phyloP scores from a whole-genome alignment of 2,113 vertebrate species.

The Hypanus sabinus region DNA sequence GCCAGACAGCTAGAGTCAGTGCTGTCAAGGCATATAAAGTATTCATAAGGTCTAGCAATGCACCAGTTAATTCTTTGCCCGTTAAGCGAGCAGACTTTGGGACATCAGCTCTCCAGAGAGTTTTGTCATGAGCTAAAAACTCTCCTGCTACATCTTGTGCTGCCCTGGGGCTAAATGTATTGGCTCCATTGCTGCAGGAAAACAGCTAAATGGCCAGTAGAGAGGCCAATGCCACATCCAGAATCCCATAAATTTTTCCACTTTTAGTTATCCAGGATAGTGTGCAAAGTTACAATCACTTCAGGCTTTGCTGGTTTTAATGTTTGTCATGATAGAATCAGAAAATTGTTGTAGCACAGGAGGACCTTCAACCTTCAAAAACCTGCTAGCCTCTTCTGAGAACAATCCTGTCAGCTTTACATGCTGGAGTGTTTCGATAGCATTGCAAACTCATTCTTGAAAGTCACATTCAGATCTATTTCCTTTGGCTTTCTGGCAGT shows the following conservation, averaged over 20 bases:
- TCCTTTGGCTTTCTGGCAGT: no score
- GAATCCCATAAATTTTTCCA: neutral
- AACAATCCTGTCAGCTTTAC: no score
- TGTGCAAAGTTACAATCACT: neutral
- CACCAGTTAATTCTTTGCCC: conserved; percentile 14
- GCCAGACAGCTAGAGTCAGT: neutral
- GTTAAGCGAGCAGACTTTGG: neutral
- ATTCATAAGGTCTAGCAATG: conserved; percentile 14
- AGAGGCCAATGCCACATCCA: neutral
- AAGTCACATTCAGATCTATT: no score
- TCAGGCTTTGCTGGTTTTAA: neutral
- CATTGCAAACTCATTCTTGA: no score
- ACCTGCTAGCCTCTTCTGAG: no score
- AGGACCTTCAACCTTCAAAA: no score
- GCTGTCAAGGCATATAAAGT: neutral
- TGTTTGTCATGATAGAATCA: no score
- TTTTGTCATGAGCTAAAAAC: neutral
- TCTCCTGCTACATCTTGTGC: neutral
- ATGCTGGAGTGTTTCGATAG: no score
- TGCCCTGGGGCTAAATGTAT: neutral
- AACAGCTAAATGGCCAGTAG: neutral
- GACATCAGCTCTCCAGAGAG: neutral
- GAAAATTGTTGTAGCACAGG: no score
- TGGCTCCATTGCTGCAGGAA: neutral
- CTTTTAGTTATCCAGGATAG: neutral